Base-by-base conservation (phyloP, 2,113 vertebrate genomes). In the Indri indri region DNA sequence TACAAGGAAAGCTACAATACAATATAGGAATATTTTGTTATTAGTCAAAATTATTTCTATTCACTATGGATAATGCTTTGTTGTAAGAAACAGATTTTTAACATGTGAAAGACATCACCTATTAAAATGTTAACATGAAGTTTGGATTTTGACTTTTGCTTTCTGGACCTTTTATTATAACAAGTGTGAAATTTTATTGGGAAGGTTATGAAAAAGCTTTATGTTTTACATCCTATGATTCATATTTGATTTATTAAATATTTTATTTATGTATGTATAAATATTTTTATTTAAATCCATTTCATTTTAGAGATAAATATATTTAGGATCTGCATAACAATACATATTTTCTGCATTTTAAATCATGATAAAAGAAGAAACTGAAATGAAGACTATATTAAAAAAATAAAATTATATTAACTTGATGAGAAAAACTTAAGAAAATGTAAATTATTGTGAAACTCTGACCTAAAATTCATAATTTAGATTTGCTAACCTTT, bases 391-490 rank as follows among this genome's bases (percentile, higher is more conserved):
- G 12, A 42, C 70, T 88, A 66, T 12, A 68, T 57, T 95, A 25
- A 45, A 80, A 68, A 77, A 88, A 94, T 1, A 65, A 95, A 96
- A 73, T 76, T 34, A 25, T 52, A 84, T 79, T 88, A 91, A 70
- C 1, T 42, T 73, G 5, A 73, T 57, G 88, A 79, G 42, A 42
- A 89, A 79, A 74, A 16, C 18, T 77, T 88, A 81, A 84, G 11
- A 6, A 80, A 45, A 95, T 40, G 4, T 88, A 87, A 89, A 83
- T 86, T 85, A 80, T 92, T 96, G 12, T 80, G 74, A 84, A 93
- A 73, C 20, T 61, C 37, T 89, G 52, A 61, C 9, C 40, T 90
- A 71, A 94, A 84, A 68, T 57, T 32, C 66, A 10, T 85, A 47
- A 81, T 86, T 79, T 47, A 88, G 80, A 65, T 91, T 54, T 82